These are phyloP conservation scores for Alfaro cultratus DNA, from an alignment of 2,797 vertebrate species.

Conservation along the genomic window DNA sequence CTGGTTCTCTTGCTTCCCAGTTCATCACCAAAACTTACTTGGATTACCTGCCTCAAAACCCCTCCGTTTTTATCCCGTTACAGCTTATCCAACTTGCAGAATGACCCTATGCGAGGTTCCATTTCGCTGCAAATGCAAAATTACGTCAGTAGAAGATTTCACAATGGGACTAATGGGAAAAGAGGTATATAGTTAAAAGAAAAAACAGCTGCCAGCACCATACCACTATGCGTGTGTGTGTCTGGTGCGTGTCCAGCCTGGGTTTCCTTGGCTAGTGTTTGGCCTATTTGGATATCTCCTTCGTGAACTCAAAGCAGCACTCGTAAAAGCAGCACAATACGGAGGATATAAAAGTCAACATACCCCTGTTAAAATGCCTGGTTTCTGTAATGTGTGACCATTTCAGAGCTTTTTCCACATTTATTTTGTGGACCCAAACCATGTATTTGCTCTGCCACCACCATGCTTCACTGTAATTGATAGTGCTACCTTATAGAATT, in stretches of 20 bases:
- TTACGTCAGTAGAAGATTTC: slow-evolving; percentile 71
- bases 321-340: slow-evolving; percentile 58
- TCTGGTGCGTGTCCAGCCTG: slow-evolving; percentile 9
- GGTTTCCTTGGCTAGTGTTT: slow-evolving; percentile 59
- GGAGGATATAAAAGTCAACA: not conserved
- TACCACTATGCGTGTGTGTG: slow-evolving; percentile 18
- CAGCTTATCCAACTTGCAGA: slow-evolving; percentile 68
- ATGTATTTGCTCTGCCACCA: not conserved
- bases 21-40: slow-evolving; percentile 54
- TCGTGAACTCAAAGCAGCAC: slow-evolving; percentile 69
- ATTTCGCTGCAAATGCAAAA: slow-evolving; percentile 66
- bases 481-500: not conserved
- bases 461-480: not conserved
- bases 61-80: slow-evolving; percentile 30
- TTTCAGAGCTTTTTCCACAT: not conserved
- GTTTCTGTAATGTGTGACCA: not conserved
- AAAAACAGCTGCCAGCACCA: slow-evolving; percentile 68
- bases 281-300: slow-evolving; percentile 72
- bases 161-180: slow-evolving; percentile 70
- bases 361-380: not conserved
- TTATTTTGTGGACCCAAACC: not conserved
- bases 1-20: slow-evolving; percentile 27
- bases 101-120: slow-evolving; percentile 73
- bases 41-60: slow-evolving; percentile 22
- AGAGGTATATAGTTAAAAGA: slow-evolving; percentile 62